Conservation (phyloP, 2,797 vertebrate genomes). For the Potorous gilbertii region DNA sequence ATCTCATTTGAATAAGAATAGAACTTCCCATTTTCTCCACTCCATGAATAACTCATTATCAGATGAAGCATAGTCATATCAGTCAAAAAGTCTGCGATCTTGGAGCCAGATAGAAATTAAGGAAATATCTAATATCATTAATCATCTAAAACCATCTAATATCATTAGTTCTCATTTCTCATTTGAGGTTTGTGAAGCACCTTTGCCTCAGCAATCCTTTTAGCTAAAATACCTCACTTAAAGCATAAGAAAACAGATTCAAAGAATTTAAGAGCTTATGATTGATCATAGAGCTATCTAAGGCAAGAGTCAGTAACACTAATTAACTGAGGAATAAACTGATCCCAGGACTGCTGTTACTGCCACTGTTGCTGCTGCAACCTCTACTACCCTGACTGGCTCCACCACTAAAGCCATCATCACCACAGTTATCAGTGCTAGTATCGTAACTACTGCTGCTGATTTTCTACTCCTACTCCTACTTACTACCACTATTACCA, state of each 20-base stretch:
- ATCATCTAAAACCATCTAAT: not conserved
- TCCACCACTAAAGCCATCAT: not conserved
- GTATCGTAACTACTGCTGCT: accelerated
- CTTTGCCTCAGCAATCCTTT: not conserved
- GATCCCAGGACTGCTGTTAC: not conserved
- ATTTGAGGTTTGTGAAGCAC: not conserved
- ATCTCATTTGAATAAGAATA: not conserved
- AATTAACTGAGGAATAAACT: not conserved
- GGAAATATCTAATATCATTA: not conserved
- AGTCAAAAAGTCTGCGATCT: not conserved
- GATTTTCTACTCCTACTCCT: not conserved
- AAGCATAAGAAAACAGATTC: not conserved
- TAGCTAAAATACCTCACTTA: not conserved
- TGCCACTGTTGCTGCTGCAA: not conserved
- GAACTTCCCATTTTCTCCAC: not conserved
- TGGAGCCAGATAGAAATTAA: not conserved
- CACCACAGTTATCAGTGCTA: not conserved
- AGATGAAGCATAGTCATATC: not conserved
- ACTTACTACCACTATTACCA: too few relatives aligned
- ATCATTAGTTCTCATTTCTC: not conserved
- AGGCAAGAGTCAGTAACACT: not conserved
- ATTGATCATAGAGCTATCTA: not conserved
- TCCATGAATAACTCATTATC: not conserved
- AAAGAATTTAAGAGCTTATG: not conserved
- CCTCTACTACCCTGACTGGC: not conserved